Base-by-base conservation (phyloP, 2,888 invertebrate genomes). In the Abscondita cerata region DNA sequence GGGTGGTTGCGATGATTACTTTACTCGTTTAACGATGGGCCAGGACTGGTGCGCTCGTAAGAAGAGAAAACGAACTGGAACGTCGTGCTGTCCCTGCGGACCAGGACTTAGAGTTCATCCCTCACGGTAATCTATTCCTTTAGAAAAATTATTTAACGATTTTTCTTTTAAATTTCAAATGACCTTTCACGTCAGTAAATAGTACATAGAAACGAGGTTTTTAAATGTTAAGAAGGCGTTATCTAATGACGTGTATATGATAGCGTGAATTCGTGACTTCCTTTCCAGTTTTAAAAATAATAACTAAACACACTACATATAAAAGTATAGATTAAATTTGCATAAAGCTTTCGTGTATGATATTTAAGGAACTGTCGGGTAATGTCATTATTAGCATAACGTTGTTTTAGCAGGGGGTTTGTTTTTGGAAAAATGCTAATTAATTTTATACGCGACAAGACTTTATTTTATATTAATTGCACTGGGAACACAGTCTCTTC, bases 11-110 rank as follows among this genome's bases (percentile, higher is more conserved):
- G 20, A 36, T 53, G 59, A 40, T 41, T 20, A 59, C 13, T 19
- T 55, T 31, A 20, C 31, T 13, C 36, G 25, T 41, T 54, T 47
- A 81, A 83, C 81, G 79, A 89, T 89, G 89, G 89, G 89, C 78
- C 89, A 89, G 81, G 89, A 89, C 81, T 89, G 89, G 88, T 89
- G 89, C 83, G 86, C 88, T 80, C 84, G 87, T 73, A 86, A 88
- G 80, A 88, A 88, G 78, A 83, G 88, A 80, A 89, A 88, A 82
- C 84, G 87, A 75, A 86, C 86, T 78, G 86, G 86, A 81, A 83
- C 83, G 65, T 82, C 83, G 20, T 84, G 83, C 77, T 83, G 83
- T 72, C 83, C 83, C 54, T 83, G 83, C 70, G 83, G 87, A 82
- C 84, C 87, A 81, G 80, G 86, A 82, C 83, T 81, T 76, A 73